Base-by-base conservation (phyloP, 2,888 invertebrate species). In the Meganola albula region DNA sequence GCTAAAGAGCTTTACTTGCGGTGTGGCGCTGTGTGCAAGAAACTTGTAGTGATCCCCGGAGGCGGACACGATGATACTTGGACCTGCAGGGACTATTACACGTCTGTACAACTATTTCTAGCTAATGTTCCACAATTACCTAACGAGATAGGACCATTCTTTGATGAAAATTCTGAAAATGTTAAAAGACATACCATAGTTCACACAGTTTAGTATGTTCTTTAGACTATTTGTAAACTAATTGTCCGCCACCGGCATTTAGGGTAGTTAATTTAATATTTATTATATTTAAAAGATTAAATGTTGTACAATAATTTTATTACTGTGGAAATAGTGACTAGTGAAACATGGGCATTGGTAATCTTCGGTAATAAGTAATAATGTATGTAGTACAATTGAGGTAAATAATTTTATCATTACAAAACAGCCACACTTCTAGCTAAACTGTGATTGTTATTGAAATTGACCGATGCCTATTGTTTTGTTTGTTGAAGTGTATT, bases 61-160 rank as follows among this genome's bases (percentile, higher is more conserved):
- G 98, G 98, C 1, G 94, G 95, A 0, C 98, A 98, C 74, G 97
- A 98, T 63, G 97, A 98, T 72, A 98, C 97, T 0, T 98, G 97
- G 97, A 92, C 92, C 38, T 91, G 93, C 54, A 90, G 92, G 40
- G 94, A 94, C 43, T 98, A 96, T 57, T 92, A 91, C 58, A 71
- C 87, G 12, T 77, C 83, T 1, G 63, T 90, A 37, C 86, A 87
- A 53, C 76, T 86, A 40, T 90, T 90, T 53, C 61, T 90, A 31
- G 23, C 55, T 5, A 76, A 71, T 38, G 67, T 74, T 0, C 80
- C 83, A 4, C 53, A 74, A 0, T 43, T 77, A 21, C 69, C 78
- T 2, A 50, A 60, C 7, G 70, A 73, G 32, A 57, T 65, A 8
- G 64, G 63, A 0, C 67, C 73, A 0, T 77, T 56, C 44, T 74